Evolutionary conservation across 1,140 invertebrate species (phyloP), one percentile per base, ranked within the genome.

Genomic region (Acromyrmex heyeri): DNA sequence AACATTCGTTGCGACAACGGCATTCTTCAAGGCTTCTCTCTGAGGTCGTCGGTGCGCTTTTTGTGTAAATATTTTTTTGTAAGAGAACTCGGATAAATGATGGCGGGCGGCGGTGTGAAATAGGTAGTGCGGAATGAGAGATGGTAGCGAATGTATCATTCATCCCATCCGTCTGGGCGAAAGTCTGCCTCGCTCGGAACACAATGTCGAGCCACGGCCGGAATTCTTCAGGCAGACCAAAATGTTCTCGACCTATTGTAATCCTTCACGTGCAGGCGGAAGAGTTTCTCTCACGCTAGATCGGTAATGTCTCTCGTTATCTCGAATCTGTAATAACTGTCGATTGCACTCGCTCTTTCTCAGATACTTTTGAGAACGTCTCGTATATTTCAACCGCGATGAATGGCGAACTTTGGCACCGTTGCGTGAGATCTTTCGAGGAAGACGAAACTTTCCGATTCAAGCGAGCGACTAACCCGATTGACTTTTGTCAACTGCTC

Each of bases 121-220:
- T 82, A 44, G 55, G 79, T 72, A 21, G 67, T 18, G 34, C 53
- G 6, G 53, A 59, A 82, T 72, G 79, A 82, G 55, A 73, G 38
- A 59, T 44, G 79, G 50, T 44, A 24, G 67, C 14, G 65, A 34
- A 73, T 73, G 53, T 82, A 82, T 82, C 78, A 82, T 82, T 73
- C 79, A 59, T 82, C 16, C 30, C 34, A 48, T 82, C 67, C 34
- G 67, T 72, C 78, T 55, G 48, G 30, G 50, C 50, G 78, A 72
- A 5, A 44, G 34, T 59, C 53, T 14, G 18, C 67, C 10, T 55
- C 30, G 27, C 44, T 34, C 44, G n/a, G 21, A 78, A 34, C 44
- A 30, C 34, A 57, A 27, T 27, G 64, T 67, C 65, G 50, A 27
- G 64, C 18, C 10, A 21, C 24, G 55, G 67, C n/a, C 18, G 67